Percentiles rank a stretch among this genome's conserved stretches.
Evolutionary conservation across 1,140 invertebrate genomes (phyloP).

Genomic region (Drosophila ficusphila): DNA sequence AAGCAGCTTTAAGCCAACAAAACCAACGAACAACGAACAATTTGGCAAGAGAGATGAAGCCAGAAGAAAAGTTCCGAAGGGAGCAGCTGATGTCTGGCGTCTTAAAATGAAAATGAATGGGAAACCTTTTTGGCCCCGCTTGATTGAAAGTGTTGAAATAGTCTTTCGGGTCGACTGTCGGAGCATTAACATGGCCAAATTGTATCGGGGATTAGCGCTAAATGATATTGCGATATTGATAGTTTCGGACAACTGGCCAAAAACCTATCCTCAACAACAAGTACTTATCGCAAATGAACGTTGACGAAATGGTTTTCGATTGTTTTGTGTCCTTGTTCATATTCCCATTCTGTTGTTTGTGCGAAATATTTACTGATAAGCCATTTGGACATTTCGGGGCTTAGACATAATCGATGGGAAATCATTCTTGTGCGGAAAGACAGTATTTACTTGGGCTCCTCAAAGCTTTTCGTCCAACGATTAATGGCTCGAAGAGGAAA

Average conservation of each 20-base stretch:
- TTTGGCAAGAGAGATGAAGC: constrained; percentile 39
- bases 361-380: constrained; percentile 29
- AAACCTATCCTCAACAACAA: constrained; percentile 16
- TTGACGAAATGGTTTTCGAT: constrained; percentile 44
- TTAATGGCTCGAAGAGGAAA: constrained; percentile 10
- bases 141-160: constrained; percentile 61
- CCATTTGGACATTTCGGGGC: constrained; percentile 27
- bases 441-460: constrained; percentile 7
- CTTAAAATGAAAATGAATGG: constrained; percentile 63
- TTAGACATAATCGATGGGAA: constrained; percentile 43
- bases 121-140: constrained; percentile 48
- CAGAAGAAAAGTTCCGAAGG: constrained; percentile 27
- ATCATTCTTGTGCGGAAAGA: constrained; percentile 14
- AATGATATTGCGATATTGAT: constrained; percentile 48
- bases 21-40: constrained; percentile 32
- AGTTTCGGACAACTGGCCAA: constrained; percentile 33
- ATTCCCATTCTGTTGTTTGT: constrained; percentile 4
- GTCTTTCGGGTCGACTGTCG: constrained; percentile 57
- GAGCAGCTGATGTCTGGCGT: constrained; percentile 49
- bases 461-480: constrained; percentile 16
- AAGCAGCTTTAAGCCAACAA: constrained; percentile 50
- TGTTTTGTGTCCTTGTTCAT: constrained; percentile 19
- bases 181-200: constrained; percentile 47
- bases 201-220: constrained; percentile 52
- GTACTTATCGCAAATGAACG: constrained; percentile 44